A percentile compares a stretch with the other conserved stretches of the same genome.
Evolutionary conservation across 1,140 invertebrate genomes (phyloP).

Genomic region (Cylas formicarius): DNA sequence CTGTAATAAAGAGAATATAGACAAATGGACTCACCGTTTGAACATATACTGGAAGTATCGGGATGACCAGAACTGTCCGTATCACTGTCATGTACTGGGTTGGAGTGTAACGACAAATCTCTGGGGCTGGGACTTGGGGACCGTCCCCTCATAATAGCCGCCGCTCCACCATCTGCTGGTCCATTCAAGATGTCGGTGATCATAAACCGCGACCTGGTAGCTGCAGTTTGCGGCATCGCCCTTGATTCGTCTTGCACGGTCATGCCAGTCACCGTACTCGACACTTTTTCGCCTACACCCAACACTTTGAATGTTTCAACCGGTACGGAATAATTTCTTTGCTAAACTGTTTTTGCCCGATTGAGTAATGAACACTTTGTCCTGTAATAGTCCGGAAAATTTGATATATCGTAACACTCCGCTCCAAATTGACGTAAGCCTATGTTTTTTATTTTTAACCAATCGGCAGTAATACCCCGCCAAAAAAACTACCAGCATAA

Average conservation of each 20-base stretch:
- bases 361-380: too few relatives aligned
- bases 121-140: conserved; percentile 42
- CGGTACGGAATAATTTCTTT: not conserved
- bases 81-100: conserved; percentile 38
- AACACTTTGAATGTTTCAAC: too few relatives aligned
- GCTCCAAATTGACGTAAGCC: too few relatives aligned
- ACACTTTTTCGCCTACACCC: conserved; percentile 36
- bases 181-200: conserved; percentile 67
- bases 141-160: conserved; percentile 27
- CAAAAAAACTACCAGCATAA: too few relatives aligned
- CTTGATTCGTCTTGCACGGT: conserved; percentile 42
- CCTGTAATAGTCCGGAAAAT: too few relatives aligned
- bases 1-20: too few relatives aligned
- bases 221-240: conserved; percentile 41
- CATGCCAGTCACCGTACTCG: conserved; percentile 41
- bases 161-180: conserved; percentile 29
- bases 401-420: too few relatives aligned
- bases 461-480: too few relatives aligned
- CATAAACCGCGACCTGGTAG: conserved; percentile 65
- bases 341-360: not conserved
- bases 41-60: conserved; percentile 41
- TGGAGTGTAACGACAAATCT: conserved; percentile 39
- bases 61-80: conserved; percentile 42
- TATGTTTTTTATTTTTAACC: too few relatives aligned
- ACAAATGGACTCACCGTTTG: conserved; percentile 41